Percentiles rank a stretch among this genome's conserved stretches.
Evolutionary conservation across 92 coral and sea anemone genomes (phyloP).

Genomic region (Metridium senile): DNA sequence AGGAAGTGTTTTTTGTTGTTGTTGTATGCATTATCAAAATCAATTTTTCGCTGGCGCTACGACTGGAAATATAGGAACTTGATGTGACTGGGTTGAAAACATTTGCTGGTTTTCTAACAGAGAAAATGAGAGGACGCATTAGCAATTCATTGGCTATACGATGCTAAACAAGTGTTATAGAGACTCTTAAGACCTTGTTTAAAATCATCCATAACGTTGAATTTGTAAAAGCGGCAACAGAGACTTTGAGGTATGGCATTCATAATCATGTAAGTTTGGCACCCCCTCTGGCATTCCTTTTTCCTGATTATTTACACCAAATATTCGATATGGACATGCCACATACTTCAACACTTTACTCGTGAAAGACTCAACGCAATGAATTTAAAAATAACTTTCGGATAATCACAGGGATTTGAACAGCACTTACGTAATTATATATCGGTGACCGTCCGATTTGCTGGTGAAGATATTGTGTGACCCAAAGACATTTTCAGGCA

Average conservation of each 20-base stretch:
- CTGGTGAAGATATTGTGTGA: not conserved
- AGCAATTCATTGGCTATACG: not conserved
- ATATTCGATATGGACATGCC: not conserved
- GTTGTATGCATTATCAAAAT: too few species aligned
- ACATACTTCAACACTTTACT: not conserved
- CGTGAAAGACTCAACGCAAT: not conserved
- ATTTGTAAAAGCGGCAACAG: conserved; percentile 8
- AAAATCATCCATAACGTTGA: not conserved
- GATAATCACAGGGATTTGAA: too few species aligned
- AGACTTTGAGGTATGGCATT: not conserved
- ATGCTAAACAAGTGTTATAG: not conserved
- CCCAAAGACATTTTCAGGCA: not conserved
- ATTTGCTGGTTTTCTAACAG: not conserved
- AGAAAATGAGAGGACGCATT: not conserved
- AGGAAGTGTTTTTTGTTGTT: too few species aligned
- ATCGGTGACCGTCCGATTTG: not conserved
- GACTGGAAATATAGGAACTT: not conserved
- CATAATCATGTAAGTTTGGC: not conserved
- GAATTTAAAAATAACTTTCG: not conserved
- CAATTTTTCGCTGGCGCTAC: not conserved
- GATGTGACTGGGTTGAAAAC: not conserved
- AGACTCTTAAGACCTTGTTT: not conserved
- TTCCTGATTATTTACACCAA: not conserved
- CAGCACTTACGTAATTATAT: too few species aligned
- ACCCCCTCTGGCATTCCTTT: conserved; percentile 7